Conservation (phyloP, 1,140 invertebrate genomes). For the Harlomillsia oculata region DNA sequence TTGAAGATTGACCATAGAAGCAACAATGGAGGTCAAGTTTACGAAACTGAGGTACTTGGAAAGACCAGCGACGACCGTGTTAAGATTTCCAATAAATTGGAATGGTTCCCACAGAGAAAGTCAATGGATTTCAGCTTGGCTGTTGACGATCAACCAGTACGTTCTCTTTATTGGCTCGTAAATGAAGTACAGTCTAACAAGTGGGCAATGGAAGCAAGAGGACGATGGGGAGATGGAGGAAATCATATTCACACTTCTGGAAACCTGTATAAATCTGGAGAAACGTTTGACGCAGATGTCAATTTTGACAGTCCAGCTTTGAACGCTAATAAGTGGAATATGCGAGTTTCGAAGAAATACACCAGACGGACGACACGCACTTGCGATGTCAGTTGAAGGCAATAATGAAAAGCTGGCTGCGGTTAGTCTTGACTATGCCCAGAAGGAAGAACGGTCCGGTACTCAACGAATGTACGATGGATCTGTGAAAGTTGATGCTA, state of each 20-base stretch:
- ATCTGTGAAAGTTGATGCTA: constrained; percentile 15
- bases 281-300: constrained; percentile 14
- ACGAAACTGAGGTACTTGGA: constrained; percentile 9
- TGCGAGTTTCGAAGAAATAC: constrained; percentile 8
- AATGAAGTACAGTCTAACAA: background rate
- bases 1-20: constrained; percentile 12
- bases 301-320: constrained; percentile 26
- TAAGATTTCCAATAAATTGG: constrained; percentile 20
- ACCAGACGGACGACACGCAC: background rate
- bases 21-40: background rate
- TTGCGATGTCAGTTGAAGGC: constrained; percentile 7
- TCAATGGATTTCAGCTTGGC: constrained; percentile 4
- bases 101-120: constrained; percentile 3
- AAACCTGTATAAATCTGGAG: background rate
- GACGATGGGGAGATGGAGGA: constrained; percentile 23
- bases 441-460: constrained; percentile 11
- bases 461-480: constrained; percentile 19
- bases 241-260: constrained; percentile 13
- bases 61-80: background rate
- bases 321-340: constrained; percentile 20
- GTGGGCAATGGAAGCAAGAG: constrained; percentile 10
- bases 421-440: constrained; percentile 10
- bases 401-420: constrained; percentile 5
- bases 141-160: background rate
- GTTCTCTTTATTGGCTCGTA: background rate